Conservation (phyloP, 2,797 vertebrate species). For the Sebastes iracundus region DNA sequence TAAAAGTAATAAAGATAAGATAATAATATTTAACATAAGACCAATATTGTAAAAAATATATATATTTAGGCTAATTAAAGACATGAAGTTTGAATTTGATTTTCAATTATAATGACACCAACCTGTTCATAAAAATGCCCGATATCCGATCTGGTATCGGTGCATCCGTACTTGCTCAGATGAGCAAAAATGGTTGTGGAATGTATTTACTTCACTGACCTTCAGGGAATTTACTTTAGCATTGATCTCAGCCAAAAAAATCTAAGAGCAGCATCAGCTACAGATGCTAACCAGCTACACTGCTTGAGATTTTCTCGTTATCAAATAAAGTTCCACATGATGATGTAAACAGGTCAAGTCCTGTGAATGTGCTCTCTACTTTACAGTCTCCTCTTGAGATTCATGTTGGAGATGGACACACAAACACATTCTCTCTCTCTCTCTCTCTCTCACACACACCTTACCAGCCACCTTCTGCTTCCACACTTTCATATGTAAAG, state of each 20-base stretch:
- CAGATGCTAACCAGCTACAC: neutral
- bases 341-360: neutral
- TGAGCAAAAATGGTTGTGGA: neutral
- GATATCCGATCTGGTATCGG: no score
- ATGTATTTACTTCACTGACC: neutral
- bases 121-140: neutral
- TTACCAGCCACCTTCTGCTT: conserved; percentile 45
- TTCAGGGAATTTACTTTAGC: neutral
- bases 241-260: neutral
- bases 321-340: neutral
- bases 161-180: neutral
- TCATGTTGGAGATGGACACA: neutral
- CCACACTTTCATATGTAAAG: conserved; percentile 73
- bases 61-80: neutral
- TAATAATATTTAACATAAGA: neutral
- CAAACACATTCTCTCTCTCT: no score
- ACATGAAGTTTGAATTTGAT: neutral
- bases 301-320: neutral
- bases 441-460: conserved; percentile 18
- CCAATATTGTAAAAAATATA: neutral
- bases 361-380: neutral
- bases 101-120: neutral
- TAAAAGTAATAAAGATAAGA: neutral
- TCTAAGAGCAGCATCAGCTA: neutral
- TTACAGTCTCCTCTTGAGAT: conserved; percentile 2